Evolutionary conservation across 92 coral and sea anemone genomes (phyloP).

Genomic region (Metridium senile): DNA sequence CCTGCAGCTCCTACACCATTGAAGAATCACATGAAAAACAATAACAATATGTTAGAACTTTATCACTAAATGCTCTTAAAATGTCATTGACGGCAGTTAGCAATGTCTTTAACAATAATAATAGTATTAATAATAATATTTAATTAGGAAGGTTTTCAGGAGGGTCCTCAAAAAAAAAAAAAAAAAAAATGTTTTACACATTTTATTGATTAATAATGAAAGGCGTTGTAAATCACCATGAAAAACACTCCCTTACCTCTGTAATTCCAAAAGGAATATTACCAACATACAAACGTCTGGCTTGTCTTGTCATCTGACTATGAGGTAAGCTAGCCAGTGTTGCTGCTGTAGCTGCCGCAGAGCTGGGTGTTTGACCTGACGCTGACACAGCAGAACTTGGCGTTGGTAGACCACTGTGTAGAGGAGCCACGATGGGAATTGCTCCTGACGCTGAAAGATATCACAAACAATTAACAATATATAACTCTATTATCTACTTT

Average conservation of each 20-base stretch:
- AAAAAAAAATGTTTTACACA: too few species aligned
- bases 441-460: constrained; percentile 84
- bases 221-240: too few species aligned
- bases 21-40: not conserved
- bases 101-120: too few species aligned
- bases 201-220: too few species aligned
- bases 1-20: constrained; percentile 26
- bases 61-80: too few species aligned
- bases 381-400: constrained; percentile 7
- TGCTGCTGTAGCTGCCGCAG: constrained; percentile 60
- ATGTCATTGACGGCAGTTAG: too few species aligned
- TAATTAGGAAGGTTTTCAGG: too few species aligned
- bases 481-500: too few species aligned
- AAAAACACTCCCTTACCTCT: constrained; percentile 62
- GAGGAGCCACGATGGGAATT: constrained; percentile 65
- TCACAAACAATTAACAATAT: not conserved
- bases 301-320: constrained; percentile 97
- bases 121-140: not conserved
- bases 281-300: constrained; percentile 95
- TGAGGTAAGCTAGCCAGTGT: constrained; percentile 91
- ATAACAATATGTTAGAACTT: not conserved
- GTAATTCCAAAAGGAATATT: constrained; percentile 98
- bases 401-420: constrained; percentile 14
- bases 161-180: too few species aligned
- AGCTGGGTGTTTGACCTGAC: not conserved